phyloP scores from a whole-genome alignment of 1,140 invertebrate genomes.

The Habropoda laboriosa region DNA sequence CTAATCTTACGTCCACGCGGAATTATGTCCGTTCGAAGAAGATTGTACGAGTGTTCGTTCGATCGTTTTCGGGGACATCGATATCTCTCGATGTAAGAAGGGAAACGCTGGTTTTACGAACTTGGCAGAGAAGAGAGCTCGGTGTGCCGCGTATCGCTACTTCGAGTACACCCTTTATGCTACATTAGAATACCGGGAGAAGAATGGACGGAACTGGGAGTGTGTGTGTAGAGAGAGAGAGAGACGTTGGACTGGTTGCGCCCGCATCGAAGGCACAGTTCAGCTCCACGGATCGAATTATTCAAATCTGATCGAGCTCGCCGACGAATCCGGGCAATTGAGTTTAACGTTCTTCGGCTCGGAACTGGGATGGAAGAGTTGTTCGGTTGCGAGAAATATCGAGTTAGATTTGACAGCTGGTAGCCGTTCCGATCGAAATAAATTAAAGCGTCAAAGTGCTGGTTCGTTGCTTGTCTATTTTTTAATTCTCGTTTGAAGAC shows the following conservation, averaged over 20 bases:
- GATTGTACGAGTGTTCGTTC: background rate
- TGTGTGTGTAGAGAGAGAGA: no score
- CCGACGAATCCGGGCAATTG: background rate
- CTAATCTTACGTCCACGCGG: constrained; percentile 16
- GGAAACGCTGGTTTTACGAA: background rate
- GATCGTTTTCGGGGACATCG: background rate
- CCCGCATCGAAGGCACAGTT: background rate
- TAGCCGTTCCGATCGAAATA: no score
- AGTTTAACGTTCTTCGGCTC: background rate
- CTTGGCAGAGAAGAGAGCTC: background rate
- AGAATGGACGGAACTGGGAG: background rate
- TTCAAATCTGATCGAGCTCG: constrained; percentile 4
- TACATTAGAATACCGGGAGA: background rate
- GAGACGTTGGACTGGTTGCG: background rate
- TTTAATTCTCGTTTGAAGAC: no score
- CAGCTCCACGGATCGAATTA: constrained; percentile 12
- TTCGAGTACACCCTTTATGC: background rate
- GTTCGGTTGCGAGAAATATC: no score
- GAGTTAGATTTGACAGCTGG: no score
- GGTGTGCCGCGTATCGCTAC: background rate
- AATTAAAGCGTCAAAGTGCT: no score
- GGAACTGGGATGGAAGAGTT: background rate
- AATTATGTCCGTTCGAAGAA: background rate
- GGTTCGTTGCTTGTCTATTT: no score
- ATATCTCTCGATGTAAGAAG: background rate